Evolutionary conservation across 2,888 invertebrate species (phyloP).

Genomic region (Callyntrura sp.): DNA sequence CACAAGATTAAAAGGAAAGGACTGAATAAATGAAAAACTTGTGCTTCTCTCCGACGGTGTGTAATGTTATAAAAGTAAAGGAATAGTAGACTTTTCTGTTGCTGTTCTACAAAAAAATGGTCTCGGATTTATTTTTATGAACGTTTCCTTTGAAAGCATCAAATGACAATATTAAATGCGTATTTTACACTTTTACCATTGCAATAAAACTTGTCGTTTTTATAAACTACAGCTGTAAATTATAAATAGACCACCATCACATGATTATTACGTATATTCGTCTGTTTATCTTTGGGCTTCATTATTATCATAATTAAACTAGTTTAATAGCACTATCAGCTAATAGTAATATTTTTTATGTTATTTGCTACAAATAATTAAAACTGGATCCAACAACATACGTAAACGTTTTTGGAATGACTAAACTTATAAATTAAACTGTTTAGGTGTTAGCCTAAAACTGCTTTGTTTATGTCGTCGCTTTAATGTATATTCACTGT

Average conservation of each 20-base stretch:
- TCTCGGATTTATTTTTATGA: neutral
- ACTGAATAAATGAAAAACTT: neutral
- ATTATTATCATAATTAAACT: conserved; percentile 1
- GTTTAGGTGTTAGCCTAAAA: no score
- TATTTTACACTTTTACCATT: no score
- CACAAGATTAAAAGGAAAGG: neutral
- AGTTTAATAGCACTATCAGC: conserved; percentile 32
- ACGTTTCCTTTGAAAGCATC: conserved; percentile 17
- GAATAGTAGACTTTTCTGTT: no score
- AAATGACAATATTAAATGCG: conserved; percentile 4
- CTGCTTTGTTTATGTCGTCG: no score
- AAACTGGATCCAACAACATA: no score
- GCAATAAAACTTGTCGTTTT: neutral
- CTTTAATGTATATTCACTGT: neutral
- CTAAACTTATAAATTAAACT: no score
- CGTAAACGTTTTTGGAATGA: neutral
- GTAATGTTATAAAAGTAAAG: neutral
- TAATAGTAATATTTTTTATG: neutral
- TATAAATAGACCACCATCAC: conserved; percentile 64
- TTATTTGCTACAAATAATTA: neutral
- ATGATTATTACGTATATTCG: conserved; percentile 70
- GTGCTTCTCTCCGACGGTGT: no score
- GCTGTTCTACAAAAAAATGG: neutral
- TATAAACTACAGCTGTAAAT: neutral
- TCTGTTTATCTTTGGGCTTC: neutral